Evolutionary conservation across 2,888 invertebrate genomes (phyloP), one percentile per base, ranked within the genome.

Genomic region (Stomorhina lunata): DNA sequence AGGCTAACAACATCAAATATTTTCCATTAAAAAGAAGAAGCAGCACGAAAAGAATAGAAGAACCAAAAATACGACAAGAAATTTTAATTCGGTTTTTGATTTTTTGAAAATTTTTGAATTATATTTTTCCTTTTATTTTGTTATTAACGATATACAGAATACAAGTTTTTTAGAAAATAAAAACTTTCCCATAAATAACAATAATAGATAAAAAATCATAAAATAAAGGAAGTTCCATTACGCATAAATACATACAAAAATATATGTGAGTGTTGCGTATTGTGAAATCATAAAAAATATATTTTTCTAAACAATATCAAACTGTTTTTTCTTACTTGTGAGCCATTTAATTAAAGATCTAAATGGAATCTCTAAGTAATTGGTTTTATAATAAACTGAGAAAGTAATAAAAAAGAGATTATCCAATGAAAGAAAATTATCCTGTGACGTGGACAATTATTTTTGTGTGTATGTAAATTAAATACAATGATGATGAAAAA

Each of bases 21-120:
- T n/a, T n/a, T n/a, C n/a, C 0, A 20, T 43, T 17, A 53, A 48
- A 57, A 68, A 66, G 57, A 80, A 75, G 45, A 55, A 80, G 66
- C 66, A 69, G 29, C 43, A 71, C 17, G 34, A 71, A 68, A 50
- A 65, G 66, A 53, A 57, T 25, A 80, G 61, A 80, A 66, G 29
- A 53, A 29, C 32, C 25, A 72, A 53, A 59, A 77, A 32, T 40
- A 20, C 48, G 53, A 72, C 34, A 71, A 61, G 61, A 76, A 69
- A 20, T 77, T 80, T 84, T 82, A 69, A 84, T 83, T 85, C 79
- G 79, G 66, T 85, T 85, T 85, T 85, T 86, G 37, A 69, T 86
- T 86, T 86, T 85, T 85, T 86, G 85, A 84, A 85, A 86, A 86
- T 82, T 85, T 86, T 87, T 85, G 84, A 84, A 86, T 87, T 87